phyloP scores from a whole-genome alignment of 2,888 invertebrate species.

The Ernsta delagoae region DNA sequence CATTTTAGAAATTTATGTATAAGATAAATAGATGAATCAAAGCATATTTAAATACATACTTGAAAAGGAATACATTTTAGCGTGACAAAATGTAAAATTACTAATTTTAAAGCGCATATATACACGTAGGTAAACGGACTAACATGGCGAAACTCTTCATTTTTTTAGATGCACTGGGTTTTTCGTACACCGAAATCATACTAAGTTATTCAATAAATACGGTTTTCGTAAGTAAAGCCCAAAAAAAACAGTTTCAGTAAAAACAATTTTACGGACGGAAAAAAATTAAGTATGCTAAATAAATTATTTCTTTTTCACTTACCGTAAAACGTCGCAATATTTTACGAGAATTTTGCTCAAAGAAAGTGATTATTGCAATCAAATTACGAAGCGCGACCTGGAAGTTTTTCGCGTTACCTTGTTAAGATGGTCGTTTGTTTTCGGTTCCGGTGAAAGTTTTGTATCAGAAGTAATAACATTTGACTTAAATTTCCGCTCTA shows the following conservation, averaged over 20 bases:
- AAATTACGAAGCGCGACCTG: slow-evolving; percentile 23
- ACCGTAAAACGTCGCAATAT: slow-evolving; percentile 22
- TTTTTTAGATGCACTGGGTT: too few relatives aligned
- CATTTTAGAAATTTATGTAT: too few relatives aligned
- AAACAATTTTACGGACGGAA: background rate
- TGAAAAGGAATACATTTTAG: too few relatives aligned
- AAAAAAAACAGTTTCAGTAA: background rate
- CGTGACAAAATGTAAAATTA: too few relatives aligned
- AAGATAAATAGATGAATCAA: too few relatives aligned
- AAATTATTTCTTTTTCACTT: slow-evolving; percentile 20
- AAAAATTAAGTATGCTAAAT: background rate
- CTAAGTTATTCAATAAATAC: too few relatives aligned
- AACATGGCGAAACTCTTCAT: too few relatives aligned
- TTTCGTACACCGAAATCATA: too few relatives aligned
- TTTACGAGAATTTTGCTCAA: slow-evolving; percentile 25
- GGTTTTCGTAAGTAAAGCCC: background rate
- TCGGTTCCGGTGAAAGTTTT: slow-evolving; percentile 44
- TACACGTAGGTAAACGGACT: too few relatives aligned
- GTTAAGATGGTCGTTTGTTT: slow-evolving; percentile 56
- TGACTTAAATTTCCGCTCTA: slow-evolving; percentile 18
- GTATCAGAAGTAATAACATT: slow-evolving; percentile 41
- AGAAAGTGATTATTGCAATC: slow-evolving; percentile 33
- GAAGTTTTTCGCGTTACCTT: slow-evolving; percentile 40
- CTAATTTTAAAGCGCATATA: too few relatives aligned
- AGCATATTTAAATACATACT: too few relatives aligned